Conservation (phyloP, 2,797 vertebrate genomes). For the Pitangus sulphuratus region DNA sequence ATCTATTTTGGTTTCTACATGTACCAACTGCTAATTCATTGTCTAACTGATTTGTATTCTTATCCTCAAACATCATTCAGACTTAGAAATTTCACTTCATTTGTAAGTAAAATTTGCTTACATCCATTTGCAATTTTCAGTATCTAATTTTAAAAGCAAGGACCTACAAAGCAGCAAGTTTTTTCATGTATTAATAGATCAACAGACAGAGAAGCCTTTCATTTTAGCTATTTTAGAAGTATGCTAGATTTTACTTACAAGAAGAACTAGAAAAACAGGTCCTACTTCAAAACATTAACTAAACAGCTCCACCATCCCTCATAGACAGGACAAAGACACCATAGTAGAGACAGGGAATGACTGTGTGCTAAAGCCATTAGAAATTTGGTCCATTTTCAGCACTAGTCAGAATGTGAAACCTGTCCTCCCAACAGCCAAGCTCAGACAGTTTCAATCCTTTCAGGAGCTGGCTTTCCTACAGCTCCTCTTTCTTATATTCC, state of each 20-base stretch:
- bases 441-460: not conserved
- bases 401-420: not conserved
- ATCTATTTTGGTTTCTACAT: not conserved
- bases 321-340: not conserved
- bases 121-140: not conserved
- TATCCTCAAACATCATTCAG: not conserved
- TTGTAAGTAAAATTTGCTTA: not conserved
- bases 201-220: not conserved
- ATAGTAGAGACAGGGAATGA: not conserved
- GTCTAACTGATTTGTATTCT: not conserved
- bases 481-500: not conserved
- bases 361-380: not conserved
- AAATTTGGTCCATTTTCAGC: not conserved
- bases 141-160: not conserved
- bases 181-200: not conserved
- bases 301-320: not conserved
- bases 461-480: not conserved
- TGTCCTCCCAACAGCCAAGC: not conserved
- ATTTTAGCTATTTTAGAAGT: not conserved
- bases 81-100: not conserved
- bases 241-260: not conserved
- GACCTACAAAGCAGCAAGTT: not conserved
- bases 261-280: constrained; percentile 28
- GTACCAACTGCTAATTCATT: not conserved
- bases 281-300: not conserved